Evolutionary conservation across 2,888 invertebrate genomes (phyloP), one percentile per base, ranked within the genome.

Genomic region (Smittia aterrima): DNA sequence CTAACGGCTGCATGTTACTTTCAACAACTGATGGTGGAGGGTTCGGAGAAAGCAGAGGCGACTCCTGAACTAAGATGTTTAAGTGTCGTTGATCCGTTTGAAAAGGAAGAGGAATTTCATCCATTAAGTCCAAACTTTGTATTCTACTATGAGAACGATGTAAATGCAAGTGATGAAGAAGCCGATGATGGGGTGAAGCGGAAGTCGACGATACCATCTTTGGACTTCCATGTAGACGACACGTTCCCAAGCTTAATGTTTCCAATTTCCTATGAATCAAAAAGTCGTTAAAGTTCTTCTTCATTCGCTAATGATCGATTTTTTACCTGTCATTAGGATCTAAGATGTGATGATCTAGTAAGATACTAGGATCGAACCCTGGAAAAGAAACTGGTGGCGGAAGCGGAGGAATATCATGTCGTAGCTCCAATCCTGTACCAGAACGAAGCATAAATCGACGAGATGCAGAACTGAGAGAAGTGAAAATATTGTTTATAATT

Each of bases 381-480:
- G 84, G 82, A 75, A 83, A 81, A 76, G 85, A 84, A 77, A 84
- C 85, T 75, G 86, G 87, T 78, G 85, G 87, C 79, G 85, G 87
- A 79, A 85, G 83, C 80, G 85, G 83, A 81, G 83, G 83, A 81
- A 83, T 83, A 81, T 70, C 70, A 22, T 54, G 70, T 27, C 83
- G 83, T 77, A 91, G 84, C 82, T 92, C 91, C 77, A 91, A 85
- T 75, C 92, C 91, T 80, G 91, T 91, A 20, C 72, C 72, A 7
- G 58, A 62, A 79, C 91, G 85, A 75, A 92, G 89, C 88, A 91
- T 88, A 75, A 91, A 87, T 76, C 90, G 86, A 76, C 87, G 87
- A 67, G 76, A 75, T 74, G 76, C 74, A 25, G 75, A 75, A 47
- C 75, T 75, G 24, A 66, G 7, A 27, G 25, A 3, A 11, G 7